phyloP scores from a whole-genome alignment of 1,140 invertebrate species.

The Tetranychus urticae region DNA sequence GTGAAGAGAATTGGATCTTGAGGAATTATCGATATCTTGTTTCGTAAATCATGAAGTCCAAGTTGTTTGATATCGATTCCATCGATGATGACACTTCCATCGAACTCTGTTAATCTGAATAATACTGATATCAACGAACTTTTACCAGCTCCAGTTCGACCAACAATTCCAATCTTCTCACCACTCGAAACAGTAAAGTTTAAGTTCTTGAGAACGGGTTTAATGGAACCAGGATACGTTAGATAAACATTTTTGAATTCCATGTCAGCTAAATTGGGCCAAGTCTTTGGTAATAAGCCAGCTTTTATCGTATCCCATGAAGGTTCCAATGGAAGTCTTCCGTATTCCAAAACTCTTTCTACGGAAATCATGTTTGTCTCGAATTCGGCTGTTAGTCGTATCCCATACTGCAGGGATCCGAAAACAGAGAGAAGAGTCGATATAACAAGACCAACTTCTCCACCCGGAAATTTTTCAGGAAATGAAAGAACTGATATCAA shows the following conservation, averaged over 20 bases:
- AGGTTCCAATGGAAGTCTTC: constrained; percentile 19
- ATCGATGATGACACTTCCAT: constrained; percentile 26
- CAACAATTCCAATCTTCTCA: constrained; percentile 24
- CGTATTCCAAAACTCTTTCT: constrained; percentile 38
- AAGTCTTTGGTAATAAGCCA: constrained; percentile 17
- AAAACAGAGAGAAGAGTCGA: constrained; percentile 46
- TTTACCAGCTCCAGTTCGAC: constrained; percentile 49
- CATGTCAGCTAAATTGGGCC: constrained; percentile 42
- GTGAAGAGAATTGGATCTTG: constrained; percentile 51
- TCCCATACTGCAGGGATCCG: constrained; percentile 56
- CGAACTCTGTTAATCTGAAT: constrained; percentile 44
- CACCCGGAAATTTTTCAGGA: constrained; percentile 20
- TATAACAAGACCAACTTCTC: constrained; percentile 49
- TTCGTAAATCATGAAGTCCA: constrained; percentile 13
- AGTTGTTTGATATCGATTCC: constrained; percentile 18
- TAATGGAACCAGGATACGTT: constrained; percentile 36
- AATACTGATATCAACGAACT: constrained; percentile 58
- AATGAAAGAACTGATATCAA: constrained; percentile 8
- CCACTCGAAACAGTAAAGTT: constrained; percentile 24
- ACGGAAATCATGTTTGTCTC: constrained; percentile 51
- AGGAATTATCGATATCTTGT: constrained; percentile 31
- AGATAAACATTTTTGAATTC: constrained; percentile 40
- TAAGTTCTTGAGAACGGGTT: constrained; percentile 35
- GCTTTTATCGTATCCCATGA: neutral
- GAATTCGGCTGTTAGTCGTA: constrained; percentile 51